These are phyloP conservation scores for Octopus sinensis DNA, from an alignment of 1,140 invertebrate species.

Conservation along the genomic window DNA sequence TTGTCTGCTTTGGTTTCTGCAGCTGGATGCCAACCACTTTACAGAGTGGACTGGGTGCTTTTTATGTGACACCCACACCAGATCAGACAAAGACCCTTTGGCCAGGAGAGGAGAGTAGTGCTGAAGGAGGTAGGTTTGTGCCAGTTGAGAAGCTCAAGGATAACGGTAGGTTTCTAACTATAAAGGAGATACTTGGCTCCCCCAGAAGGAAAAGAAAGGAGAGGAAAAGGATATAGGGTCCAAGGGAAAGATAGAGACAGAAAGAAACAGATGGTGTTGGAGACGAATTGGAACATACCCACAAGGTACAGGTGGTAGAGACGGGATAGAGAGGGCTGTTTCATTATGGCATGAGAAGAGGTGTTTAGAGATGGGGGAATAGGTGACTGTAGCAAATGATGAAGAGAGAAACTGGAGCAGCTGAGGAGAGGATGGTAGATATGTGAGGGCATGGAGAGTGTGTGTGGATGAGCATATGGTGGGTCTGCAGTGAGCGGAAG, in stretches of 20 bases:
- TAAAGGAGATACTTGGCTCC: too few species aligned
- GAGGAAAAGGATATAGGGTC: neutral
- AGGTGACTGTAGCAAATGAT: neutral
- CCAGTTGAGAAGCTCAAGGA: too few species aligned
- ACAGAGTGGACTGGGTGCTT: too few species aligned
- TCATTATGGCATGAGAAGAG: neutral
- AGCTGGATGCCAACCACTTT: too few species aligned
- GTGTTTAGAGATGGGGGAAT: neutral
- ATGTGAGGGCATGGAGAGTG: neutral
- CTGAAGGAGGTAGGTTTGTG: too few species aligned
- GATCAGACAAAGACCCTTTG: too few species aligned
- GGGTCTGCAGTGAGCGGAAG: too few species aligned
- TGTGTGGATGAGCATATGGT: neutral
- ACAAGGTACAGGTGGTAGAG: neutral
- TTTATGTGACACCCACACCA: too few species aligned
- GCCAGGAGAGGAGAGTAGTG: too few species aligned
- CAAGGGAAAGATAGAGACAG: neutral
- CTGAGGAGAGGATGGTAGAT: neutral
- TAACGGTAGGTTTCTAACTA: too few species aligned
- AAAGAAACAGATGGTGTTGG: neutral
- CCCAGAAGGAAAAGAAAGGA: neutral
- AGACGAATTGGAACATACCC: neutral
- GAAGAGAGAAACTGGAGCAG: neutral
- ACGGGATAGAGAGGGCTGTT: neutral
- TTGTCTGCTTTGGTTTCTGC: too few species aligned